Evolutionary conservation across 2,888 invertebrate species (phyloP).

Genomic region (Sarcophaga variegata): DNA sequence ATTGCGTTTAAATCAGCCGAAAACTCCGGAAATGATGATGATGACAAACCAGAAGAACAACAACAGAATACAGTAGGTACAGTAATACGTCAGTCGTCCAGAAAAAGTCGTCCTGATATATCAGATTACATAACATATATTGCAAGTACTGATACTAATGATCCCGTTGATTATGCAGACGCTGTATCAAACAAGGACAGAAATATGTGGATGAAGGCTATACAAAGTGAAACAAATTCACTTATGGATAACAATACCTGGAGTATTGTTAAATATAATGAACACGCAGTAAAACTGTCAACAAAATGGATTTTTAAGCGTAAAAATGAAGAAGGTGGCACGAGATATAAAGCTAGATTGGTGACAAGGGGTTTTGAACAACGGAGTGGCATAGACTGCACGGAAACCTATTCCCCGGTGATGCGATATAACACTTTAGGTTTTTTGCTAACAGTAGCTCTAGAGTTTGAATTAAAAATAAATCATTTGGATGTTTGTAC

Average conservation of each 20-base stretch:
- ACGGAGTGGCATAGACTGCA: slow-evolving; percentile 10
- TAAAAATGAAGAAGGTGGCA: slow-evolving; percentile 15
- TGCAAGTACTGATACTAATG: neutral
- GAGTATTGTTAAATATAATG: too few relatives aligned
- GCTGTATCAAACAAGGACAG: slow-evolving; percentile 4
- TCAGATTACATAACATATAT: too few relatives aligned
- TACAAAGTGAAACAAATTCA: slow-evolving; percentile 9
- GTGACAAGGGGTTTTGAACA: slow-evolving; percentile 10
- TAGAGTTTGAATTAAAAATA: slow-evolving; percentile 31
- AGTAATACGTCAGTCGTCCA: neutral
- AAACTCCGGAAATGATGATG: neutral
- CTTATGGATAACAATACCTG: too few relatives aligned
- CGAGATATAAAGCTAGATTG: slow-evolving; percentile 22
- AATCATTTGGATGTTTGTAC: neutral
- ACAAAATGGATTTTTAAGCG: slow-evolving; percentile 37
- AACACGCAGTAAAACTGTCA: too few relatives aligned
- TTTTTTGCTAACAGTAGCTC: slow-evolving; percentile 19
- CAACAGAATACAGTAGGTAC: neutral
- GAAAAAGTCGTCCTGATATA: too few relatives aligned
- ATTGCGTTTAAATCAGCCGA: slow-evolving; percentile 11
- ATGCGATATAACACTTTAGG: slow-evolving; percentile 39
- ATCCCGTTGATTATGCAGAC: neutral
- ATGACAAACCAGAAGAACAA: neutral
- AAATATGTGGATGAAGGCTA: slow-evolving; percentile 8
- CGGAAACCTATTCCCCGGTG: slow-evolving; percentile 42